Base-by-base conservation (phyloP, 1,140 invertebrate species). In the Chrysomallon squamiferum region DNA sequence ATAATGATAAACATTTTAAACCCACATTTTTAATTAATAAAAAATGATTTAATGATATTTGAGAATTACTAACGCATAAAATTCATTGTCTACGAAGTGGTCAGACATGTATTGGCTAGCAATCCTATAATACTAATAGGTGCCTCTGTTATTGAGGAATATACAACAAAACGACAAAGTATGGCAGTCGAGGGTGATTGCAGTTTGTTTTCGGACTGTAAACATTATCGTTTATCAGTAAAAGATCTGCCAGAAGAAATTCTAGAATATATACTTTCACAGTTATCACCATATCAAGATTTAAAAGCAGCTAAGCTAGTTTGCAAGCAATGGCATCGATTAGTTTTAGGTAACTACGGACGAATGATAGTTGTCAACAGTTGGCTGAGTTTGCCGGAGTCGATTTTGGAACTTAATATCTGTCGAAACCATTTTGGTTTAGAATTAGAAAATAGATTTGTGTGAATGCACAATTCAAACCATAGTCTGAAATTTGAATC, bases 201-300 rank as follows among this genome's bases (percentile, higher is more conserved):
- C 5, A 38, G 15, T 38, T 38, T 38, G 15, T 7, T 38, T 38
- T 38, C 15, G 35, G 6, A 38, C 15, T 38, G 15, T 38, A 38
- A 54, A 54, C 3, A 11, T 54, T 30, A 20, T 20, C 25, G 29
- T 30, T 20, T 54, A 9, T 54, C 29, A 25, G 56, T 88, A 22
- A 61, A 76, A 35, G 82, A 87, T 69, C 87, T 97, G 65, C 95
- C 96, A 9, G 93, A 96, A 84, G 94, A 97, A 89, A 90, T 97
- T 54, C 85, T 97, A 60, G 95, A 97, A 84, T 95, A 94, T 81
- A 95, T 97, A 79, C 88, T 97, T 65, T 90, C 91, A 69, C 89
- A 94, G 79, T 87, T 97, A 72, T 93, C 94, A 65, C 95, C 95
- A 20, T 97, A 97, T 79, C 90, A 91, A 84, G 94, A 96, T 88